These are phyloP conservation scores for Phalacrocorax brasilianus DNA, from an alignment of 2,113 vertebrate genomes.

Conservation along the genomic window DNA sequence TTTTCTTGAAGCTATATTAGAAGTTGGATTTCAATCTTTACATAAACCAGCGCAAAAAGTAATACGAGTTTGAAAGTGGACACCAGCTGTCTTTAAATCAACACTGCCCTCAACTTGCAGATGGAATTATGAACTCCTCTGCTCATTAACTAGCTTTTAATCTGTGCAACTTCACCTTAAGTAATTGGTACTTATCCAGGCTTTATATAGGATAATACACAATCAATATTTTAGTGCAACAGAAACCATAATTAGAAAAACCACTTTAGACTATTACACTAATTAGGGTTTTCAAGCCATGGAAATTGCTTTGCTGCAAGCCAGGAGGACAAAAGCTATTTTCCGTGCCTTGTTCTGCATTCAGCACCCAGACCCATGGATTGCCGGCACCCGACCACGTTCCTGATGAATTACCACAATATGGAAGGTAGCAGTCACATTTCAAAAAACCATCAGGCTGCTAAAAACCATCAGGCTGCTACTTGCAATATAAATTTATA, in stretches of 20 bases:
- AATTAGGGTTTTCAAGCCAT: not conserved
- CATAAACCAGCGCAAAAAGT: not conserved
- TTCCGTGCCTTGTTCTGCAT: not conserved
- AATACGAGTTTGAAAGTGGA: not conserved
- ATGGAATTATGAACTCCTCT: not conserved
- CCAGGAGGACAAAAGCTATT: not conserved
- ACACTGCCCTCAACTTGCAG: not conserved
- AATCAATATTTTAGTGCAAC: not conserved
- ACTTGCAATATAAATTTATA: not conserved
- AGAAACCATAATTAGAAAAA: not conserved
- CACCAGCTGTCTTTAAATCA: not conserved
- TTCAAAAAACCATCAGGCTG: not conserved
- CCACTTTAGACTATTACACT: not conserved
- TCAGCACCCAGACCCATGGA: not conserved
- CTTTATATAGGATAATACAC: not conserved
- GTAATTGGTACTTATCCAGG: not conserved
- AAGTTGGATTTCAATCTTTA: not conserved
- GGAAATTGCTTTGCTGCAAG: not conserved
- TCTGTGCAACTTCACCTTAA: not conserved
- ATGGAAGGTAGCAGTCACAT: not conserved
- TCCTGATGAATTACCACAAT: not conserved
- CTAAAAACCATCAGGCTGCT: not conserved
- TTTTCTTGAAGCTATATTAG: not conserved
- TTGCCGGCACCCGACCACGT: accelerated
- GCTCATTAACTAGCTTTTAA: not conserved